These are phyloP conservation scores for Anticlea derivata DNA, from an alignment of 2,888 invertebrate genomes.

Conservation along the genomic window DNA sequence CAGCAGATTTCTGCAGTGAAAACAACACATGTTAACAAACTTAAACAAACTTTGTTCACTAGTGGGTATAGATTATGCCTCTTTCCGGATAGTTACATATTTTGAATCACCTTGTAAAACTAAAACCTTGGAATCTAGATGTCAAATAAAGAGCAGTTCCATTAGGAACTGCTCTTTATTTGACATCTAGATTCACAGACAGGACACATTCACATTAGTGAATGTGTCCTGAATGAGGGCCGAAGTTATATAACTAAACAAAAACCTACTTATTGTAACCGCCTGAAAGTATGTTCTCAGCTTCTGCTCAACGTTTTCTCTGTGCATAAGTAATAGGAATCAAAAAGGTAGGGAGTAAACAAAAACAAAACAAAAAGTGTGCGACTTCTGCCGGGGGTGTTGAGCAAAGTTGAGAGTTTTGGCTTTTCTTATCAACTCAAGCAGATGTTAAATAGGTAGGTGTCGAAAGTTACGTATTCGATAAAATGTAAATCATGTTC, in stretches of 20 bases:
- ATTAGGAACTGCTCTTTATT: too few species aligned
- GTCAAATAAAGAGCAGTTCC: too few species aligned
- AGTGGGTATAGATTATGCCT: too few species aligned
- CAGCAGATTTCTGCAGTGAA: too few species aligned
- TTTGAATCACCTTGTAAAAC: too few species aligned
- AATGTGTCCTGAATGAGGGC: background rate
- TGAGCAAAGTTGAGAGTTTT: constrained; percentile 31
- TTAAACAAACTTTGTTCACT: too few species aligned
- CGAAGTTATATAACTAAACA: constrained; percentile 10
- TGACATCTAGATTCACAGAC: too few species aligned
- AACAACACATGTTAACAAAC: too few species aligned
- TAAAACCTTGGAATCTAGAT: too few species aligned
- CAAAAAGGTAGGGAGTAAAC: constrained; percentile 20
- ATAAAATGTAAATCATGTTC: constrained; percentile 22
- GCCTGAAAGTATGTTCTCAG: constrained; percentile 13
- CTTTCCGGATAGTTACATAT: too few species aligned
- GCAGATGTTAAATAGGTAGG: constrained; percentile 22
- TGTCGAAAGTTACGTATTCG: constrained; percentile 20
- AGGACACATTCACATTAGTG: too few species aligned
- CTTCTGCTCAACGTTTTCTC: constrained; percentile 19
- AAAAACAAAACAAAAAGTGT: constrained; percentile 33
- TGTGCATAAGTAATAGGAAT: constrained; percentile 17
- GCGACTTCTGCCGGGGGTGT: constrained; percentile 31
- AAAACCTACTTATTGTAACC: constrained; percentile 25
- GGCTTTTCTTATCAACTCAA: constrained; percentile 28